Percentiles rank a stretch among this genome's conserved stretches.
These are phyloP conservation scores for Oreohelix idahoensis DNA, from an alignment of 1,140 invertebrate genomes.

Conservation along the genomic window DNA sequence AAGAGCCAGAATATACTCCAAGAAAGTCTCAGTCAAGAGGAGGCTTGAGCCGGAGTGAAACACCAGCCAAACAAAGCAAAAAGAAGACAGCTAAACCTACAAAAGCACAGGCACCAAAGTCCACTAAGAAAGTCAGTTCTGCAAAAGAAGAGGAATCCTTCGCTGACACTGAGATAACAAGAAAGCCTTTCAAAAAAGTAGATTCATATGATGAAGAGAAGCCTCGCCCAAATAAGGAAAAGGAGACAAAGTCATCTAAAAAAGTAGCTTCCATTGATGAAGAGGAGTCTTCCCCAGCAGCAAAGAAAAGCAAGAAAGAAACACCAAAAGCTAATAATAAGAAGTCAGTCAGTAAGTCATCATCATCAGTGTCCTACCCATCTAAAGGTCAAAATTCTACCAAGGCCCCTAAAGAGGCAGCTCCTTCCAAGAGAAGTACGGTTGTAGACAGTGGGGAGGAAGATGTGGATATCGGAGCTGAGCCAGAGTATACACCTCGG, in stretches of 20 bases:
- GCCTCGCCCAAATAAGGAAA: not conserved
- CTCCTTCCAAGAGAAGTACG: not conserved
- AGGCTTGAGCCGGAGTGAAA: not conserved
- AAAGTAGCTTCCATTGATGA: not conserved
- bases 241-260: not conserved
- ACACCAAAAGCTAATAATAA: not conserved
- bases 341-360: not conserved
- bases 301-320: not conserved
- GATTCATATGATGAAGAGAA: not conserved
- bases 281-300: not conserved
- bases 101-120: not conserved
- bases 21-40: constrained; percentile 37
- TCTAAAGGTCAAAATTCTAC: not conserved
- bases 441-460: not conserved
- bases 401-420: not conserved
- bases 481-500: constrained; percentile 18
- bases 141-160: not conserved
- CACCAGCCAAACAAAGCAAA: not conserved
- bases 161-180: not conserved
- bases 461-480: constrained; percentile 13
- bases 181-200: not conserved
- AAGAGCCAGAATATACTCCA: constrained; percentile 39
- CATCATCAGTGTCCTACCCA: not conserved
- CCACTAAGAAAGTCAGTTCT: not conserved
- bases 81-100: not conserved